Percentiles rank a stretch among this genome's conserved stretches.
phyloP scores from a whole-genome alignment of 2,113 vertebrate species.

The Semnornis frantzii region DNA sequence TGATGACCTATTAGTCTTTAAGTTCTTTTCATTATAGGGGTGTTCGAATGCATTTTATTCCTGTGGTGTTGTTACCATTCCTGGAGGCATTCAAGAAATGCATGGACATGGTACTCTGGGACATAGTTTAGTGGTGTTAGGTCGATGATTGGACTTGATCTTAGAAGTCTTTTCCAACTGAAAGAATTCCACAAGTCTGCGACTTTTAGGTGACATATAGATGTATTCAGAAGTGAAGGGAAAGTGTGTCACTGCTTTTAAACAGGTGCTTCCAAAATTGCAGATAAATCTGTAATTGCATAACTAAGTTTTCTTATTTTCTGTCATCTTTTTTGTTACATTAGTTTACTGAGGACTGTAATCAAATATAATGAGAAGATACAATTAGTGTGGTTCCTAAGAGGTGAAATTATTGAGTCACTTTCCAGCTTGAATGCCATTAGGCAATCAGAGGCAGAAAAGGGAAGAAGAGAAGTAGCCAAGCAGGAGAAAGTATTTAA shows the following conservation, averaged over 20 bases:
- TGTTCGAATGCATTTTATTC: no score
- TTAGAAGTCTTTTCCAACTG: no score
- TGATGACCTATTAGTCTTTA: no score
- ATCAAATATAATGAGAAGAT: not conserved
- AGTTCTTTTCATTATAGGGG: no score
- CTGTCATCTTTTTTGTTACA: not conserved
- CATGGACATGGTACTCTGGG: no score
- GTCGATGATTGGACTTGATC: no score
- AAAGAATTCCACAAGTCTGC: no score
- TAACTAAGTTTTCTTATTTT: not conserved
- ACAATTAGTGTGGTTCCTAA: not conserved
- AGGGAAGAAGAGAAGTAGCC: not conserved
- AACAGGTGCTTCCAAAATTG: not conserved
- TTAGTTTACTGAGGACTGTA: not conserved
- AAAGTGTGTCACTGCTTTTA: not conserved
- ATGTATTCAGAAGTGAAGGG: not conserved
- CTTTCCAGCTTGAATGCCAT: constrained; percentile 13
- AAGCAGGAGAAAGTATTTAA: not conserved
- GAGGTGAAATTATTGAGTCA: not conserved
- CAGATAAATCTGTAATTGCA: not conserved
- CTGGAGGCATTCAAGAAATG: no score
- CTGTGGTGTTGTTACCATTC: no score
- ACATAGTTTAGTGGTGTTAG: no score
- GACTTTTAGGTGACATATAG: not conserved
- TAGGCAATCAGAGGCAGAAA: constrained; percentile 1